phyloP scores from a whole-genome alignment of 2,113 vertebrate species.

The Cryptoleucopteryx plumbea region DNA sequence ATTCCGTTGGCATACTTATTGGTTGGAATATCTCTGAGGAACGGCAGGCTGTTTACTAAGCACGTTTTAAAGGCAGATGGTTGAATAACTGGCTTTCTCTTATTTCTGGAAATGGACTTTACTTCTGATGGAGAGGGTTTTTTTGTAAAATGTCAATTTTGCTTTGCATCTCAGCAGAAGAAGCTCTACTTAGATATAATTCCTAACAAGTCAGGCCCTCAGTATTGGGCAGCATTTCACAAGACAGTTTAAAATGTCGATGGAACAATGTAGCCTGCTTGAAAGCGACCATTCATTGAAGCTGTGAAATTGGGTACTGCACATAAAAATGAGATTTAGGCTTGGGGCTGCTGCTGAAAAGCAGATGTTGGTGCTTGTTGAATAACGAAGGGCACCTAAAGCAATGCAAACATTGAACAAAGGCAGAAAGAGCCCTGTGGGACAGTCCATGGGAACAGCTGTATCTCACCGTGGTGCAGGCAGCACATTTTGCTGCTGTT shows the following conservation, averaged over 20 bases:
- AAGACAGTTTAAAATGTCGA: neutral
- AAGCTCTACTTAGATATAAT: neutral
- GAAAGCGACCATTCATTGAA: neutral
- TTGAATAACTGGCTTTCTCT: neutral
- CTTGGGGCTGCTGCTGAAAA: neutral
- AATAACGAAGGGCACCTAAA: neutral
- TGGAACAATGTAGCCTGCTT: neutral
- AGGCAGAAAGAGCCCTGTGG: neutral
- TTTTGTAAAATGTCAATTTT: neutral
- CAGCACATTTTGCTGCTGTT: slow-evolving; percentile 37
- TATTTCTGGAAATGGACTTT: neutral
- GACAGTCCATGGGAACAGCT: slow-evolving; percentile 17
- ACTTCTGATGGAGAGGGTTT: neutral
- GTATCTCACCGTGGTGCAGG: slow-evolving; percentile 13
- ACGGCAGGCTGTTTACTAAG: neutral
- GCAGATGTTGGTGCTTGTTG: neutral
- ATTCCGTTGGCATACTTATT: neutral
- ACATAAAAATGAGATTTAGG: slow-evolving; percentile 3
- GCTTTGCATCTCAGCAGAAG: neutral
- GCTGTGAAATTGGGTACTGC: neutral
- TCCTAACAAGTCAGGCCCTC: neutral
- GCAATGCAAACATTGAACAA: neutral
- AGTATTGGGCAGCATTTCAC: neutral
- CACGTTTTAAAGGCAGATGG: neutral
- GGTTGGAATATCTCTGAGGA: neutral